These are phyloP conservation scores for Meiosimyza platycephala DNA, from an alignment of 2,888 invertebrate genomes.

Conservation along the genomic window DNA sequence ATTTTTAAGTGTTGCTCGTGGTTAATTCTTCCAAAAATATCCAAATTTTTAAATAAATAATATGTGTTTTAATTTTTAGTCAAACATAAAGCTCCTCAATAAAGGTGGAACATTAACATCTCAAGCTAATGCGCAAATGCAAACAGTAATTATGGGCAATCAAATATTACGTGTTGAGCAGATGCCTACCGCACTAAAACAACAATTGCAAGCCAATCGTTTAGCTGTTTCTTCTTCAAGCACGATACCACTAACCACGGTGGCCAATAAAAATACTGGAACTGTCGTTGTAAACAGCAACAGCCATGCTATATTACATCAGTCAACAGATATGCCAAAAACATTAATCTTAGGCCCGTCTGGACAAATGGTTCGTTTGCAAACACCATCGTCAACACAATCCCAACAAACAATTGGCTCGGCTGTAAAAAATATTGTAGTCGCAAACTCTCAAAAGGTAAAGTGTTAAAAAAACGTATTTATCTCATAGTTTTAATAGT, in stretches of 20 bases:
- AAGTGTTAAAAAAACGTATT: constrained; percentile 17
- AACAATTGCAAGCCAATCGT: constrained; percentile 38
- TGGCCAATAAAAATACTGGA: constrained; percentile 48
- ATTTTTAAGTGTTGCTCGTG: background rate
- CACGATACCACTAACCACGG: constrained; percentile 41
- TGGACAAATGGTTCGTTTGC: constrained; percentile 61
- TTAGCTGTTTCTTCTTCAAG: constrained; percentile 36
- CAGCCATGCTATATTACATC: constrained; percentile 34
- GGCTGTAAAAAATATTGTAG: constrained; percentile 35
- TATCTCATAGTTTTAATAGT: no score
- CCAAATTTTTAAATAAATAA: background rate
- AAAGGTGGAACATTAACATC: constrained; percentile 12
- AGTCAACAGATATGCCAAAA: constrained; percentile 49
- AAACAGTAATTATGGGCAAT: constrained; percentile 67
- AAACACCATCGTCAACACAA: constrained; percentile 47
- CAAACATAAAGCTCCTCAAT: constrained; percentile 20
- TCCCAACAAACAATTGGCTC: constrained; percentile 25
- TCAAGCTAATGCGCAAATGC: constrained; percentile 51
- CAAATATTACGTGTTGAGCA: constrained; percentile 64
- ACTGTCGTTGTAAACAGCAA: constrained; percentile 47
- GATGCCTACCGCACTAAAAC: constrained; percentile 45
- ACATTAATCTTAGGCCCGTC: constrained; percentile 60
- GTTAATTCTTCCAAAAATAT: background rate
- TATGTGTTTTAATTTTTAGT: constrained; percentile 13
- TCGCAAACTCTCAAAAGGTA: constrained; percentile 43